Percentiles rank a stretch among this genome's conserved stretches.
These are phyloP conservation scores for Ennomos quercinarius DNA, from an alignment of 2,888 invertebrate species.

Conservation along the genomic window DNA sequence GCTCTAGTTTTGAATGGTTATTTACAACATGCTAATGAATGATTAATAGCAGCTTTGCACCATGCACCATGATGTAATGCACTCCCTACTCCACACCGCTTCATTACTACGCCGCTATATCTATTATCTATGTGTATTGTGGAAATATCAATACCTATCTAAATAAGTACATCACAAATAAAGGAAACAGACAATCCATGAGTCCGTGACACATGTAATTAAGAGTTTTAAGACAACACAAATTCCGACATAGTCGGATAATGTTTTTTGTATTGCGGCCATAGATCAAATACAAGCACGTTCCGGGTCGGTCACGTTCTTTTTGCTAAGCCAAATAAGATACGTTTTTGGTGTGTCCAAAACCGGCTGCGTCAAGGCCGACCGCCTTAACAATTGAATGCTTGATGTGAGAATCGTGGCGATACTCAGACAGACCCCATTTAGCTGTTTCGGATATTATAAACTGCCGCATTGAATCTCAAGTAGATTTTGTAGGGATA, in stretches of 20 bases:
- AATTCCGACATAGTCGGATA: slow-evolving; percentile 9
- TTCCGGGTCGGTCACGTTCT: slow-evolving; percentile 58
- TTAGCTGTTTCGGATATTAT: slow-evolving; percentile 25
- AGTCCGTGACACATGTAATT: slow-evolving; percentile 10
- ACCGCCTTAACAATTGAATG: slow-evolving; percentile 47
- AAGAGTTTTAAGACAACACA: slow-evolving; percentile 15
- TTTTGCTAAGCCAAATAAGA: slow-evolving; percentile 67
- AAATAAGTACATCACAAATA: background rate
- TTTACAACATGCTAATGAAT: too few species aligned
- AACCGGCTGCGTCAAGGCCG: slow-evolving; percentile 71
- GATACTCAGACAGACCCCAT: slow-evolving; percentile 30
- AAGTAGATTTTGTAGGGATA: slow-evolving; percentile 19
- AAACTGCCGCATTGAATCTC: slow-evolving; percentile 32
- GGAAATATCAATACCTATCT: too few species aligned
- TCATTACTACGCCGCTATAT: too few species aligned
- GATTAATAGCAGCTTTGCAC: too few species aligned
- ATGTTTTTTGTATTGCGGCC: slow-evolving; percentile 31
- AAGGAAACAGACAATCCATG: slow-evolving; percentile 2
- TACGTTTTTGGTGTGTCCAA: slow-evolving; percentile 59
- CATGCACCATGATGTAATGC: too few species aligned
- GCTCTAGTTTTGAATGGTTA: too few species aligned
- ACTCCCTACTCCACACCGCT: too few species aligned
- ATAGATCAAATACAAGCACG: slow-evolving; percentile 47
- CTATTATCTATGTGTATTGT: too few species aligned
- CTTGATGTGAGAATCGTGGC: slow-evolving; percentile 40